These are phyloP conservation scores for Sphaerodactylus townsendi DNA, from an alignment of 2,113 vertebrate species.

Conservation along the genomic window DNA sequence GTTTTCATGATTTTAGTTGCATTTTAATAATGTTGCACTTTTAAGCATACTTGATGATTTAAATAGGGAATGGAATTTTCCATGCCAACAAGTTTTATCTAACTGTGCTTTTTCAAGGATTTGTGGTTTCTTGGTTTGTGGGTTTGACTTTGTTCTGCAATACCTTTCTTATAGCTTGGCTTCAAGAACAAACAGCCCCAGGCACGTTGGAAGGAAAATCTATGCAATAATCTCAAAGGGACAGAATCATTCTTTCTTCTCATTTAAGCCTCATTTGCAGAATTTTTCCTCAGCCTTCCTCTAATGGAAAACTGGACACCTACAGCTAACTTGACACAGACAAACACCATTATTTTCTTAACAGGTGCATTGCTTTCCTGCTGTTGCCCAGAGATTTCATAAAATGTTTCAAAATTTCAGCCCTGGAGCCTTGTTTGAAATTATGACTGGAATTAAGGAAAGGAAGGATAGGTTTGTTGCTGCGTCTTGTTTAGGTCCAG, in stretches of 20 bases:
- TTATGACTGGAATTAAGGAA: not conserved
- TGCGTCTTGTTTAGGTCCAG: not conserved
- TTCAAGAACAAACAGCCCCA: not conserved
- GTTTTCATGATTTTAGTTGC: no score
- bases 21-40: no score
- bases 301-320: not conserved
- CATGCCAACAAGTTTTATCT: not conserved
- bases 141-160: not conserved
- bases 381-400: not conserved
- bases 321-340: not conserved
- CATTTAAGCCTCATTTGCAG: conserved; percentile 8
- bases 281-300: not conserved
- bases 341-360: conserved; percentile 7
- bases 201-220: not conserved
- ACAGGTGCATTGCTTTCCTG: conserved; percentile 10
- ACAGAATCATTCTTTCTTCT: not conserved
- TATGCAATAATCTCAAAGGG: not conserved
- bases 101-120: not conserved
- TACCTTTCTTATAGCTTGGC: not conserved
- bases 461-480: not conserved
- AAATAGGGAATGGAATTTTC: no score
- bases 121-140: not conserved
- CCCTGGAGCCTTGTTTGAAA: not conserved
- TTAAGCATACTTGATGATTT: not conserved
- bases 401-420: not conserved